Conservation (phyloP, 1,140 invertebrate genomes). For the Leptinotarsa defecta region DNA sequence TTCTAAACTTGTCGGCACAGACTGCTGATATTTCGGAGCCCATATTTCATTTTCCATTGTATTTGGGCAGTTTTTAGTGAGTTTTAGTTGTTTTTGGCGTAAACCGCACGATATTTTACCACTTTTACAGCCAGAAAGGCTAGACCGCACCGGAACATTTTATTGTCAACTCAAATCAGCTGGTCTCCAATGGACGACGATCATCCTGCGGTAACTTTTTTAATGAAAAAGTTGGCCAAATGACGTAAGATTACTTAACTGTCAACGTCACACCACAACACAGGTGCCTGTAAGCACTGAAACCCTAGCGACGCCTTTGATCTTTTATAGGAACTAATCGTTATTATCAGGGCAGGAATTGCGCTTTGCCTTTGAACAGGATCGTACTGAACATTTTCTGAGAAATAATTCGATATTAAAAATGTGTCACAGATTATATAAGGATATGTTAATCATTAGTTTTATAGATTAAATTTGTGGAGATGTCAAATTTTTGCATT, state of each 20-base stretch:
- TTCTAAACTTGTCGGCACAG: conserved; percentile 45
- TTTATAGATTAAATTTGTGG: too few relatives aligned
- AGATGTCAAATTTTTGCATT: too few relatives aligned
- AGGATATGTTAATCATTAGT: too few relatives aligned
- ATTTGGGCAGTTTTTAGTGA: conserved; percentile 26
- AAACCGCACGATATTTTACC: conserved; percentile 44
- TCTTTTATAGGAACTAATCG: too few relatives aligned
- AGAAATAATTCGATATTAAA: too few relatives aligned
- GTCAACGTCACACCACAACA: neutral
- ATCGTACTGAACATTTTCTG: too few relatives aligned
- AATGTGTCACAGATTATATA: too few relatives aligned
- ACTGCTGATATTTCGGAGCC: conserved; percentile 49
- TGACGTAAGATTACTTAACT: conserved; percentile 19
- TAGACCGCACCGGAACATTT: conserved; percentile 52
- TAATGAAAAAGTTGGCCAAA: neutral
- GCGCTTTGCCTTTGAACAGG: too few relatives aligned
- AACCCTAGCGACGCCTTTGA: too few relatives aligned
- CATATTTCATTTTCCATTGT: conserved; percentile 52
- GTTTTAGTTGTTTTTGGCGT: conserved; percentile 38
- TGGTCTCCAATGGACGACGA: conserved; percentile 54
- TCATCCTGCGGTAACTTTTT: neutral
- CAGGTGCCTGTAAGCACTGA: too few relatives aligned
- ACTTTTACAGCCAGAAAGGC: conserved; percentile 46
- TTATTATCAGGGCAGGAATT: too few relatives aligned
- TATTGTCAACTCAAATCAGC: conserved; percentile 55